Percentiles rank a stretch among this genome's conserved stretches.
These are phyloP conservation scores for Odontamblyopus lacepedii DNA, from an alignment of 2,797 vertebrate genomes.

Conservation along the genomic window DNA sequence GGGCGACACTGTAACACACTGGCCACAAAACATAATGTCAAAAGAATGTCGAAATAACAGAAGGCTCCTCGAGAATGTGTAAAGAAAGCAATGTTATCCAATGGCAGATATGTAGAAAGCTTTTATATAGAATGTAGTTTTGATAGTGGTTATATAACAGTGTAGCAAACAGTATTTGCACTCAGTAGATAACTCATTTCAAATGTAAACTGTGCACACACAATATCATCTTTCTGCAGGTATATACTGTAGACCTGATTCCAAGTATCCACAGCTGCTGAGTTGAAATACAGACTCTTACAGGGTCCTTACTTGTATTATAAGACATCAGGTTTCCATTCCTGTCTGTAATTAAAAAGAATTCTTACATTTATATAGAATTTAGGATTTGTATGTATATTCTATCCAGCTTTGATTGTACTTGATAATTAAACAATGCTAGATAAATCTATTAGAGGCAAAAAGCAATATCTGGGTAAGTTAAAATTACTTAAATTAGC, in stretches of 20 bases:
- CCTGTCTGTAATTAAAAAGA: constrained; percentile 29
- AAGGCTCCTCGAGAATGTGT: constrained; percentile 27
- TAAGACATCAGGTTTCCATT: constrained; percentile 28
- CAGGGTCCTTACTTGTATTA: constrained; percentile 30
- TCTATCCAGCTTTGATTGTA: constrained; percentile 59
- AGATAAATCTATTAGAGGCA: constrained; percentile 24
- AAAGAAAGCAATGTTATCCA: constrained; percentile 16
- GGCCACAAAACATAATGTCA: constrained; percentile 19
- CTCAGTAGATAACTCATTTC: constrained; percentile 18
- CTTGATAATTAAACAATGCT: constrained; percentile 37
- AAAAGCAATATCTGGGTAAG: no score
- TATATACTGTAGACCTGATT: constrained; percentile 6
- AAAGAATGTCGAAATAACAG: constrained; percentile 8
- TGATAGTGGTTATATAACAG: constrained; percentile 21
- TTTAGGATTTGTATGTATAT: constrained; percentile 39
- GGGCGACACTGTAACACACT: constrained; percentile 35
- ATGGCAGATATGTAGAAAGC: constrained; percentile 10
- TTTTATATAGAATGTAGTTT: constrained; percentile 25
- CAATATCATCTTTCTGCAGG: constrained; percentile 10
- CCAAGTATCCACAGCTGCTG: constrained; percentile 17
- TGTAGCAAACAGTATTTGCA: constrained; percentile 29
- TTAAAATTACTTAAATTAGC: no score
- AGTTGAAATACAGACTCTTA: constrained; percentile 18
- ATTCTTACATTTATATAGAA: constrained; percentile 37
- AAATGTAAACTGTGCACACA: constrained; percentile 32